Conservation (phyloP, 2,113 vertebrate genomes). For the Lasiurus borealis region DNA sequence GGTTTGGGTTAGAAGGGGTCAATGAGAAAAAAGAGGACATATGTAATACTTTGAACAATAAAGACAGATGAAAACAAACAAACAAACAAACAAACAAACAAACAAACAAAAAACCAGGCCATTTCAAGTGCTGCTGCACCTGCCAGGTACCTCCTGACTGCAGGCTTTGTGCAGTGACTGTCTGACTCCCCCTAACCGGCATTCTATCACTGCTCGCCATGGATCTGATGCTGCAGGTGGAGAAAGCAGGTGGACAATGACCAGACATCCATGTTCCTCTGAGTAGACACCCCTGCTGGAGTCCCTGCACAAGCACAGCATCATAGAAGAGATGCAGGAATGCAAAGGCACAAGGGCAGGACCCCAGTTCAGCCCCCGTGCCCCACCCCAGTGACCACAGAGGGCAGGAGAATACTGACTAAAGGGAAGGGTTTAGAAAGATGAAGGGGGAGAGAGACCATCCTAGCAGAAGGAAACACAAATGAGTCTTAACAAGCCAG, state of each 20-base stretch:
- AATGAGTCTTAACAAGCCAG: neutral
- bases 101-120: neutral
- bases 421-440: neutral
- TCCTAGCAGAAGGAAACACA: neutral
- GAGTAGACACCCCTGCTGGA: neutral
- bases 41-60: too few species aligned
- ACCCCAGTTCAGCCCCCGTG: too few species aligned
- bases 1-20: too few species aligned
- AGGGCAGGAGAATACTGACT: neutral
- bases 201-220: too few species aligned
- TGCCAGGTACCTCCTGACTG: neutral
- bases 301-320: neutral
- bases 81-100: too few species aligned
- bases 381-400: accelerated
- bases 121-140: neutral
- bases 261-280: accelerated
- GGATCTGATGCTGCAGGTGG: accelerated
- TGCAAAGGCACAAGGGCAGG: neutral
- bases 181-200: neutral
- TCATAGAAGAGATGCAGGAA: neutral
- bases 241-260: neutral
- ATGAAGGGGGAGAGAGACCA: neutral
- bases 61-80: too few species aligned
- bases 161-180: neutral
- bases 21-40: too few species aligned